These are phyloP conservation scores for Pseudopipra pipra DNA, from an alignment of 2,113 vertebrate genomes.

Conservation along the genomic window DNA sequence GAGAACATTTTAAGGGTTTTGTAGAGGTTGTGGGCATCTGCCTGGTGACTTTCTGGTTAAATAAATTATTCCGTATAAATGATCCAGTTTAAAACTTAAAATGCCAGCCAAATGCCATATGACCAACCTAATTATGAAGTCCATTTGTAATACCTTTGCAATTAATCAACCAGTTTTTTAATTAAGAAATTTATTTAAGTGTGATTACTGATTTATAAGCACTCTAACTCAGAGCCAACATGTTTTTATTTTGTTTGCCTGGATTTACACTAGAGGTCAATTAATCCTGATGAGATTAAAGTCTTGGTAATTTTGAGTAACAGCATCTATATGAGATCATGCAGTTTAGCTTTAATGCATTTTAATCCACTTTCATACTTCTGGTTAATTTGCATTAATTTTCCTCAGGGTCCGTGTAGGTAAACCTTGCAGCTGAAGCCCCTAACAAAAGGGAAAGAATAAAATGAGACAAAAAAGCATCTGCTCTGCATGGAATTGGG, in stretches of 20 bases:
- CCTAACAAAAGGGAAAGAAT: constrained; percentile 48
- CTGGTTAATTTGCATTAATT: neutral
- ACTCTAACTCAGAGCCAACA: neutral
- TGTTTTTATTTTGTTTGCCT: constrained; percentile 1
- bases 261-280: neutral
- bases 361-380: neutral
- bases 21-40: neutral
- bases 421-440: constrained; percentile 51
- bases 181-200: constrained; percentile 23
- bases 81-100: neutral
- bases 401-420: neutral
- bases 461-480: constrained; percentile 59
- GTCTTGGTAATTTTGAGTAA: neutral
- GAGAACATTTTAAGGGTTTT: neutral
- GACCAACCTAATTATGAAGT: neutral
- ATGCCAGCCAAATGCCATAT: neutral
- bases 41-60: neutral
- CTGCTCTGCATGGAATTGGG: constrained; percentile 59
- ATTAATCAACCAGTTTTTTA: constrained; percentile 1
- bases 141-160: neutral
- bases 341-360: neutral
- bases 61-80: neutral
- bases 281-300: constrained; percentile 23
- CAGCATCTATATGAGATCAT: neutral
- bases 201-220: constrained; percentile 1